Evolutionary conservation across 2,113 vertebrate species (phyloP), one percentile per base, ranked within the genome.

Genomic region (Nesoenas mayeri): DNA sequence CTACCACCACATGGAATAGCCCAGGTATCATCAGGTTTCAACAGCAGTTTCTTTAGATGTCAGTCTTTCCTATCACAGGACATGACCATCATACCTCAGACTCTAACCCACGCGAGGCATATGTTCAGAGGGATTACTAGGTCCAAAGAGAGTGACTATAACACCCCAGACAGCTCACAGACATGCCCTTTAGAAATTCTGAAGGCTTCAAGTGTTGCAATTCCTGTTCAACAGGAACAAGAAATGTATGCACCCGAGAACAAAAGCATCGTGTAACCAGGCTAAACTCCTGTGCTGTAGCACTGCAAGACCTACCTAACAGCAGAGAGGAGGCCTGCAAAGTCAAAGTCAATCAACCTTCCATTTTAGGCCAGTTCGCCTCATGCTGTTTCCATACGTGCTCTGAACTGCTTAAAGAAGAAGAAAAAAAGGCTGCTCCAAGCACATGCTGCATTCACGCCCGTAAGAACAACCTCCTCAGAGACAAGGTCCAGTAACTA

Each of bases 151-250:
- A 4, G 26, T 29, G 61, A 10, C 69, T 26, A 0, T 28, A 88
- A 83, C 21, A 79, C 38, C 22, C 67, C 42, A 91, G 53, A 58
- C 54, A 62, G 51, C 34, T 85, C 81, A 58, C 54, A 88, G 56
- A 66, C 24, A 1, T 53, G 38, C 42, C 58, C 64, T 95, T 85
- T 15, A 72, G 47, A 91, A 86, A 94, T 26, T 44, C 3, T 65
- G 83, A 64, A 61, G 57, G 36, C 50, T 79, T n/a, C n/a, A 53
- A 81, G 85, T 54, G 85, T 25, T 91, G 95, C 54, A 56, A 89
- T 89, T 92, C 95, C 92, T 94, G 93, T 77, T 94, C 11, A 75
- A 72, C 95, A 87, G 73, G 92, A 94, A 92, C 5, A 20, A 89
- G 73, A 84, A 69, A 69, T 4, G 36, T 31, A 87, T n/a, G 83